These are phyloP conservation scores for Taphrorychus bicolor DNA, from an alignment of 2,888 invertebrate genomes.

Conservation along the genomic window DNA sequence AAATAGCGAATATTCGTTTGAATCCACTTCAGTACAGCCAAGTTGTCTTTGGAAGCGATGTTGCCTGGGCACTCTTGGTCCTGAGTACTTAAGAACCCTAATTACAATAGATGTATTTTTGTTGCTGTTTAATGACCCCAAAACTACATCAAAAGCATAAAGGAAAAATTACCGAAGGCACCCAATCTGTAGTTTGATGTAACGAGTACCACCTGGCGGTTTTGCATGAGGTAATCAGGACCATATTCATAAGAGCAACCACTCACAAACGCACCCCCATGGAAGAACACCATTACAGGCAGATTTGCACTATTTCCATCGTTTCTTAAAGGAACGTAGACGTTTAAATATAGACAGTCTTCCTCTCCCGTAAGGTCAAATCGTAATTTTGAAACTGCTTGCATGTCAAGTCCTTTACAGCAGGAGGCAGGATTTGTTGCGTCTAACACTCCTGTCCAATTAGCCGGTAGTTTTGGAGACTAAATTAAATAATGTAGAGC, in stretches of 20 bases:
- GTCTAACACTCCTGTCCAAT: slow-evolving; percentile 29
- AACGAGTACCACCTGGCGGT: slow-evolving; percentile 21
- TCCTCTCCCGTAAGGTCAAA: slow-evolving; percentile 14
- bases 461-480: slow-evolving; percentile 13
- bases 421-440: slow-evolving; percentile 17
- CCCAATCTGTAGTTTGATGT: slow-evolving; percentile 16
- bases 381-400: background rate
- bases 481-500: too few species aligned
- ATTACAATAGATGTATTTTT: too few species aligned
- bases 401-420: slow-evolving; percentile 18
- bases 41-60: slow-evolving; percentile 61
- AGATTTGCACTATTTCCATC: background rate
- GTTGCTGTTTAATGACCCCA: too few species aligned
- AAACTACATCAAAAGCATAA: too few species aligned
- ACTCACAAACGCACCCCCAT: slow-evolving; percentile 31
- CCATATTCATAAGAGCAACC: slow-evolving; percentile 22
- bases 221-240: slow-evolving; percentile 22
- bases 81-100: slow-evolving; percentile 54
- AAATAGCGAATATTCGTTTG: slow-evolving; percentile 57
- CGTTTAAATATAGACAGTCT: slow-evolving; percentile 33
- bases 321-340: slow-evolving; percentile 10
- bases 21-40: slow-evolving; percentile 59
- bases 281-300: slow-evolving; percentile 27
- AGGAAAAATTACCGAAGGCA: slow-evolving; percentile 23
- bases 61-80: slow-evolving; percentile 60